Conservation (phyloP, 2,888 invertebrate genomes). For the Nemoura dubitans region DNA sequence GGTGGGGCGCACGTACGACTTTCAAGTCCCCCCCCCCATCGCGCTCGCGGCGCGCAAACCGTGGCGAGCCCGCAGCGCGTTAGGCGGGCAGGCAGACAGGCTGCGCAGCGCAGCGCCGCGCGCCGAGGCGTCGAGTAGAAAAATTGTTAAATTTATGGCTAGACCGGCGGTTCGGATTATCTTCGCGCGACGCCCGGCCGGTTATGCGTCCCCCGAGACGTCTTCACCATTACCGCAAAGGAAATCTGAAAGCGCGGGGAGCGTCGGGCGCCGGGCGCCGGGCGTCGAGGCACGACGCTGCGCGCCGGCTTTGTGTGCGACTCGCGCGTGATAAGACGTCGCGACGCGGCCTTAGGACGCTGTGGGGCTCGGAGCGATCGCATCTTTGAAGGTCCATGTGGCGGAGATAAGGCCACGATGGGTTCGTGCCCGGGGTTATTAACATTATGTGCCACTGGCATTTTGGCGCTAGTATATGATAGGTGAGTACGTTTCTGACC, state of each 20-base stretch:
- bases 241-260: conserved; percentile 44
- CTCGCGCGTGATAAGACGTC: background rate
- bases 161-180: conserved; percentile 48
- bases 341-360: background rate
- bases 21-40: conserved; percentile 32
- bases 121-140: conserved; percentile 47
- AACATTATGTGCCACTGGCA: no score
- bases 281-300: background rate
- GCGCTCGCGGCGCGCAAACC: conserved; percentile 40
- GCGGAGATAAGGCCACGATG: no score
- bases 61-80: background rate
- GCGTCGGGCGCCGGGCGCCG: background rate
- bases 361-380: no score
- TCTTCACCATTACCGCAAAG: conserved; percentile 49
- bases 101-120: background rate
- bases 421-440: no score
- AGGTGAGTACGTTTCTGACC: no score
- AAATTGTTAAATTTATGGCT: conserved; percentile 51
- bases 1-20: conserved; percentile 44
- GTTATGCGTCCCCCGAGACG: conserved; percentile 50
- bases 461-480: no score
- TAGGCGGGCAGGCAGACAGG: background rate
- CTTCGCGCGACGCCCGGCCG: conserved; percentile 47
- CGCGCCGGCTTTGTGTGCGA: background rate
- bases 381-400: no score